Conservation (phyloP, 2,113 vertebrate genomes). For the Symphodus melops region DNA sequence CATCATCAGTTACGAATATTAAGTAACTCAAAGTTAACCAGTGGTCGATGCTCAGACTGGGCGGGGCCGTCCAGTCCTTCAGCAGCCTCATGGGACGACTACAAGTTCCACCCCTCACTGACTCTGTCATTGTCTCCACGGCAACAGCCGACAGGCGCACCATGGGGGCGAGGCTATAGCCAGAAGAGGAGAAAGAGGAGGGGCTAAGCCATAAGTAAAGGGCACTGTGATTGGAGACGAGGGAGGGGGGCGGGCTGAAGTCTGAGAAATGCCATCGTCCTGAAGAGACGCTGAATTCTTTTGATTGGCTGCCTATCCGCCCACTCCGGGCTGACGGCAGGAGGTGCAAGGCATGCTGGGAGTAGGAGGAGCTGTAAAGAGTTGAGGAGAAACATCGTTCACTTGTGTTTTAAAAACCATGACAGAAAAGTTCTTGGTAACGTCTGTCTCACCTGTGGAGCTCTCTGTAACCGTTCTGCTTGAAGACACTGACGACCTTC, state of each 20-base stretch:
- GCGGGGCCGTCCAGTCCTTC: constrained; percentile 67
- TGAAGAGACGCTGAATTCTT: neutral
- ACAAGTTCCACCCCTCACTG: constrained; percentile 1
- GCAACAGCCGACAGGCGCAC: constrained; percentile 46
- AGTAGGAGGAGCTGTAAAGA: constrained; percentile 6
- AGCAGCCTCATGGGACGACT: constrained; percentile 28
- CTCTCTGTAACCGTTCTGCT: constrained; percentile 46
- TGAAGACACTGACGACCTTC: neutral
- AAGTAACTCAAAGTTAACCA: constrained; percentile 42
- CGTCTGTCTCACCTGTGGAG: constrained; percentile 22
- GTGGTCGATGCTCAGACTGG: constrained; percentile 62
- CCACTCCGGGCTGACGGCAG: constrained; percentile 6
- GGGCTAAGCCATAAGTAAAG: neutral
- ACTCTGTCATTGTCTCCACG: constrained; percentile 13
- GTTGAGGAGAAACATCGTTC: neutral
- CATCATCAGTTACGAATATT: neutral
- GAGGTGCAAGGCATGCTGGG: constrained; percentile 30
- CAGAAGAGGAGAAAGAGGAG: neutral
- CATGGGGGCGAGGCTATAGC: constrained; percentile 11
- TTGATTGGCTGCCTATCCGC: constrained; percentile 22
- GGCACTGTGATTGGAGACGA: constrained; percentile 12
- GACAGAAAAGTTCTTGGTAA: no score
- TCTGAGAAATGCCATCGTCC: constrained; percentile 57
- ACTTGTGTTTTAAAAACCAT: no score
- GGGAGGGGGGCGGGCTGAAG: neutral